Conservation (phyloP, 2,888 invertebrate species). For the Diaphora mendica region DNA sequence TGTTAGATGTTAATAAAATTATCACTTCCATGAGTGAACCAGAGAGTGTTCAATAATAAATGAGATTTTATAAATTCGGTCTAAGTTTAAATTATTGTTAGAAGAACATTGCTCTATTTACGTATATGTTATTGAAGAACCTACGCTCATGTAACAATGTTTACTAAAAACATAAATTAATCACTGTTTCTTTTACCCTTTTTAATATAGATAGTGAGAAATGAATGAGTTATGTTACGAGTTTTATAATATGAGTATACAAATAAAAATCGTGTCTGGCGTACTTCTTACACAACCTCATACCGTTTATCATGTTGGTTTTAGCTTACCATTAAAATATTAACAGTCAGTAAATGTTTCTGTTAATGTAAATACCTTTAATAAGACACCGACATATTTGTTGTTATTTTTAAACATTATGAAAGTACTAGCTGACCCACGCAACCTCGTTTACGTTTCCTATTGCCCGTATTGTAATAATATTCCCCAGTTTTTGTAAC, state of each 20-base stretch:
- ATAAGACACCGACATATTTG: constrained; percentile 30
- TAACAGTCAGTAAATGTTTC: constrained; percentile 5
- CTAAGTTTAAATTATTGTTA: background rate
- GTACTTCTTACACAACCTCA: constrained; percentile 6
- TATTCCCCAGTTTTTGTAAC: too few species aligned
- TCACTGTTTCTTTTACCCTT: background rate
- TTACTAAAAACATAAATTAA: background rate
- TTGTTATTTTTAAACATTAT: constrained; percentile 45
- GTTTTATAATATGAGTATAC: background rate
- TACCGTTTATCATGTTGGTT: background rate
- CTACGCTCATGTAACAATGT: background rate
- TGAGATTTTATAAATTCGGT: background rate
- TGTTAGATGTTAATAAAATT: background rate
- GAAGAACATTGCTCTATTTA: background rate
- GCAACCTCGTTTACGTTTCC: too few species aligned
- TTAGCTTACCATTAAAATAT: constrained; percentile 13
- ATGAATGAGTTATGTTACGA: background rate
- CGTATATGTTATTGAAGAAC: background rate
- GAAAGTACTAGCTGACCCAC: too few species aligned
- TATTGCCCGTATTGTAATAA: too few species aligned
- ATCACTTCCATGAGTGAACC: background rate
- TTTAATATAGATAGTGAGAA: background rate
- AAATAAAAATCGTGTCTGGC: background rate
- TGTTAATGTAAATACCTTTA: constrained; percentile 24
- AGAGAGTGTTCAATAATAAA: background rate